Base-by-base conservation (phyloP, 2,797 vertebrate genomes). In the Falco biarmicus region DNA sequence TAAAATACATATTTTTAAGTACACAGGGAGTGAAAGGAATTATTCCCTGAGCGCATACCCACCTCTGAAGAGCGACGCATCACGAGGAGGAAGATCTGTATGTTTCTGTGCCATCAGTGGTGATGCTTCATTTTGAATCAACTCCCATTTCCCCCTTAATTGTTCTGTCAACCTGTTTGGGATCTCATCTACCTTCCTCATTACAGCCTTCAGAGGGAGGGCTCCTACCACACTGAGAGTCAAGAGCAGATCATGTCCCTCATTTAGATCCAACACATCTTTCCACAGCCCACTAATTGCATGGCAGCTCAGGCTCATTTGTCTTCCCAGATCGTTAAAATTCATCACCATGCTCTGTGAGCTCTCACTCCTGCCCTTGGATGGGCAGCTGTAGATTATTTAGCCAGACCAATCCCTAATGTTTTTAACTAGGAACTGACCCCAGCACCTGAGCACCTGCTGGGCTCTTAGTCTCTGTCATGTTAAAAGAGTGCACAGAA, bases 181-280 rank as follows among this genome's bases (percentile, higher is more conserved):
- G 97, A 98, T 97, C 95, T 97, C 98, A 95, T 97, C 97, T 97
- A 97, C 95, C 95, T 97, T 97, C 97, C 98, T 99, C 99, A 99
- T 99, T 99, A 99, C 92, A 43, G 98, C 97, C 98, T 99, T 99
- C 98, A 98, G 98, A 98, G 98, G 98, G 98, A 98, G 98, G 96
- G 98, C 98, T 98, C 97, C 98, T 98, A 97, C 98, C 98, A 97
- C 96, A 95, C 98, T 88, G 98, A 97, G 98, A 98, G 98, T 99
- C 98, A 99, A 99, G 98, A 98, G 98, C 98, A 98, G 98, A 99
- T 99, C 98, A 98, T 99, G 99, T 98, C 98, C 98, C 98, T 99
- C 98, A 98, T 98, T 99, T 99, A 98, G 98, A 98, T 98, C 97
- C 98, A 96, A 98, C 99, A 98, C 98, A 98, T 98, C 98, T 98